Conservation (phyloP, 2,113 vertebrate genomes). For the Xiphias gladius region DNA sequence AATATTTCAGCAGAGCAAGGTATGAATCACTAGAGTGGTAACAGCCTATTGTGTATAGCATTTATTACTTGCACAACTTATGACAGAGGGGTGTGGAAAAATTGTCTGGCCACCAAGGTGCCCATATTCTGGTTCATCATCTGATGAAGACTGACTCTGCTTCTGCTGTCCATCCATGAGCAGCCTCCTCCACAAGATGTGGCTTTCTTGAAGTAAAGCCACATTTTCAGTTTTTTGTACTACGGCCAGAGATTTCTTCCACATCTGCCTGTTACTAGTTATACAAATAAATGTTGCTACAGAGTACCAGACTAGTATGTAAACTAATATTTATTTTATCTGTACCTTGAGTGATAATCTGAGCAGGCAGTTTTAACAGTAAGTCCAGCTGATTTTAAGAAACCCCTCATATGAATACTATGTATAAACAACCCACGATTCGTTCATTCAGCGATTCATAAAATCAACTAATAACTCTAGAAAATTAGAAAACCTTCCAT, state of each 20-base stretch:
- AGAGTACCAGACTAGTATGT: not conserved
- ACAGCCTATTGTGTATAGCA: not conserved
- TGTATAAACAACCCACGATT: slow-evolving; percentile 32
- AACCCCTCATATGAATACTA: slow-evolving; percentile 21
- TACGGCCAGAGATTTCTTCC: not conserved
- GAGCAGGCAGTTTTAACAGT: not conserved
- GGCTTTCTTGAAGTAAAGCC: not conserved
- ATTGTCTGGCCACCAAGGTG: not conserved
- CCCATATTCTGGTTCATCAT: slow-evolving; percentile 10
- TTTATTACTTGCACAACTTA: slow-evolving; percentile 12
- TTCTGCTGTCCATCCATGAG: not conserved
- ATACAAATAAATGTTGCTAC: not conserved
- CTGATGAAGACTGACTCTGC: not conserved
- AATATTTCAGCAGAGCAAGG: not conserved
- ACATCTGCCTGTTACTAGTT: slow-evolving; percentile 5
- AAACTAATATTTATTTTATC: slow-evolving; percentile 5
- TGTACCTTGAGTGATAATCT: slow-evolving; percentile 6
- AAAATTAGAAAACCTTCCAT: slow-evolving; percentile 44
- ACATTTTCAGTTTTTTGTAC: not conserved
- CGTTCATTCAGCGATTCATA: slow-evolving; percentile 16
- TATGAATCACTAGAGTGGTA: not conserved
- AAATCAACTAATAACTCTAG: slow-evolving; percentile 13
- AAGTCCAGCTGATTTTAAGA: slow-evolving; percentile 9
- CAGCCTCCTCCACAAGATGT: not conserved
- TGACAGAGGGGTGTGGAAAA: not conserved